These are phyloP conservation scores for Spongilla lacustris DNA, from an alignment of 37 sponge, comb jelly and placozoan species.

Conservation along the genomic window DNA sequence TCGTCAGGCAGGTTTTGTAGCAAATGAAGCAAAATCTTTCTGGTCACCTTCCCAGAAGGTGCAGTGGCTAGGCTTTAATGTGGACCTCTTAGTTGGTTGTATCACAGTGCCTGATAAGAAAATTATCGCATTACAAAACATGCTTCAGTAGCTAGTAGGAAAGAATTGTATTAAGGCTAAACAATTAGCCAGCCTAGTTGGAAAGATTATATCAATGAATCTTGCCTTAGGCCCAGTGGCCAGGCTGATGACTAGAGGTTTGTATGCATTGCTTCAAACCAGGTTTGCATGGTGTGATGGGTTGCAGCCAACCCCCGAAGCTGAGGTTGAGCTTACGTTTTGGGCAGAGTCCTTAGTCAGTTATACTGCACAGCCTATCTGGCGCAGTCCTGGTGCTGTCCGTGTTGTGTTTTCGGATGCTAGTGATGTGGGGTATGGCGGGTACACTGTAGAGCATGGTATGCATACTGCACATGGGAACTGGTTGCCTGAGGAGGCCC, in stretches of 20 bases:
- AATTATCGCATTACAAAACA: too few relatives aligned
- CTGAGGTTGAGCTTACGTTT: conserved; percentile 5
- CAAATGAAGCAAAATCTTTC: conserved; percentile 2
- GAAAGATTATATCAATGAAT: conserved; percentile 7
- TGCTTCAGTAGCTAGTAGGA: background rate
- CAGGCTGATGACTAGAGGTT: conserved; percentile 11
- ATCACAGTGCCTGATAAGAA: conserved; percentile 21
- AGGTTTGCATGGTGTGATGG: too few relatives aligned
- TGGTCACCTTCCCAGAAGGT: conserved; percentile 2
- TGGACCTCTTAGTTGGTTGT: conserved; percentile 13
- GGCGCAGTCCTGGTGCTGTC: conserved; percentile 12
- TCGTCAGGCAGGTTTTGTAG: conserved; percentile 8
- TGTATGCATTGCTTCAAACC: too few relatives aligned
- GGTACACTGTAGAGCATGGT: conserved; percentile 13
- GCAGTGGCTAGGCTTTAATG: conserved; percentile 24
- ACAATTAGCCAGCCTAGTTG: background rate
- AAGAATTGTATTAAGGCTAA: background rate
- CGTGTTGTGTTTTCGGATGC: conserved; percentile 48
- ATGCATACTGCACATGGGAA: conserved; percentile 13
- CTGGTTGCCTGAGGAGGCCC: conserved; percentile 1
- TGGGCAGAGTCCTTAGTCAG: background rate
- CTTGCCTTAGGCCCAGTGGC: conserved; percentile 16
- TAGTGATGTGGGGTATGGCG: conserved; percentile 45
- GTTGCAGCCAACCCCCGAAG: too few relatives aligned
- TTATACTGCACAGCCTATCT: conserved; percentile 19